Evolutionary conservation across 2,113 vertebrate species (phyloP).

Genomic region (Micromys minutus): DNA sequence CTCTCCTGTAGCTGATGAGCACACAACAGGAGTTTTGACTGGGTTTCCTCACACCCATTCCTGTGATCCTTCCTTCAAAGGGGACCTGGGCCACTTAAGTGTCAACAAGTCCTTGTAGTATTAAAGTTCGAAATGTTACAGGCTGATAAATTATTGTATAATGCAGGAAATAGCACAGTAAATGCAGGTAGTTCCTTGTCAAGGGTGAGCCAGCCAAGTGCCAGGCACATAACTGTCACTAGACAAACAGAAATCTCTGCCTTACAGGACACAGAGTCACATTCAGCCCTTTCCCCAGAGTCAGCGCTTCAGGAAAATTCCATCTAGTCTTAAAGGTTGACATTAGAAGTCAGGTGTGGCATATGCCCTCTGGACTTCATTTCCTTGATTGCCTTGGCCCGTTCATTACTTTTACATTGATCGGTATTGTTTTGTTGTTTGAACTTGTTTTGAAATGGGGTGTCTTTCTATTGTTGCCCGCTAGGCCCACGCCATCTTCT

Average conservation of each 20-base stretch:
- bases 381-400: not conserved
- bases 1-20: not conserved
- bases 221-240: not conserved
- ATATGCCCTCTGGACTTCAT: too few relatives aligned
- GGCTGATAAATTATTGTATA: not conserved
- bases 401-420: not conserved
- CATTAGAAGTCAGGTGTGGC: not conserved
- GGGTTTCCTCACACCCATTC: not conserved
- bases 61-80: not conserved
- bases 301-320: not conserved
- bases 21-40: not conserved
- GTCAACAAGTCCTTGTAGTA: constrained; percentile 1
- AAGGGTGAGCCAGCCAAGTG: not conserved
- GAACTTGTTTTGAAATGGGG: not conserved
- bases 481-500: not conserved
- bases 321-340: not conserved
- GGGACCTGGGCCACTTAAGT: not conserved
- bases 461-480: not conserved
- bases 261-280: not conserved
- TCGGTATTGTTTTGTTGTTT: not conserved
- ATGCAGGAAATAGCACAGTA: not conserved
- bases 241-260: not conserved
- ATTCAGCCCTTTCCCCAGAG: not conserved
- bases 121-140: constrained; percentile 11
- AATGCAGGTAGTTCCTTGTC: not conserved